Base-by-base conservation (phyloP, 2,888 invertebrate species). In the Onchidella celtica region DNA sequence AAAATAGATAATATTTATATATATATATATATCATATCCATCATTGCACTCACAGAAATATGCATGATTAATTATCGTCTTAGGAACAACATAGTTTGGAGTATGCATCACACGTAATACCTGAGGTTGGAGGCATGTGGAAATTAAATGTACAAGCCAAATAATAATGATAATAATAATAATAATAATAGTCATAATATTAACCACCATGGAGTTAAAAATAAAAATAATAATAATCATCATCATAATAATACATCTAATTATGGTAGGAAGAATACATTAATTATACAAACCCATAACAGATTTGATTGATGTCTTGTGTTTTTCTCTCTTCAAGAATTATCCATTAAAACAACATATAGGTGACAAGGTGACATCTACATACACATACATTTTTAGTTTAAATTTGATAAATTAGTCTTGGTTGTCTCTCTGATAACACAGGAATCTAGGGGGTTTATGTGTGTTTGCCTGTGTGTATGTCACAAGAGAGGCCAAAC, bases 101-200 rank as follows among this genome's bases (percentile, higher is more conserved):
- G 36, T 73, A 73, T 73, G 73, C 73, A 73, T 73, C 73, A 59
- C 59, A 73, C 57, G 36, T 59, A 34, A 27, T 73, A 73, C 73
- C 73, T 73, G 73, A 73, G 73, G 73, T 36, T 21, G 36, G 21
- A 59, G 73, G 73, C 57, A n/a, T 61, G 27, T 61, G 73, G 59
- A 40, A 70, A 73, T 27, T 40, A 21, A 59, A 47, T 14, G 14
- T n/a, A 73, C 24, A 59, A 59, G n/a, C 9, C 14, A 0, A 73
- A 14, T 14, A 72, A 17, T 21, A 55, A 72, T 24, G n/a, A n/a
- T n/a, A n/a, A n/a, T n/a, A n/a, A n/a, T n/a, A n/a, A n/a, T n/a
- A n/a, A n/a, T n/a, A n/a, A n/a, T n/a, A n/a, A n/a, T n/a, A n/a
- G n/a, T n/a, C n/a, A n/a, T n/a, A n/a, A n/a, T n/a, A n/a, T n/a